These are phyloP conservation scores for Choristoneura fumiferana DNA, from an alignment of 1,140 invertebrate genomes.

Conservation along the genomic window DNA sequence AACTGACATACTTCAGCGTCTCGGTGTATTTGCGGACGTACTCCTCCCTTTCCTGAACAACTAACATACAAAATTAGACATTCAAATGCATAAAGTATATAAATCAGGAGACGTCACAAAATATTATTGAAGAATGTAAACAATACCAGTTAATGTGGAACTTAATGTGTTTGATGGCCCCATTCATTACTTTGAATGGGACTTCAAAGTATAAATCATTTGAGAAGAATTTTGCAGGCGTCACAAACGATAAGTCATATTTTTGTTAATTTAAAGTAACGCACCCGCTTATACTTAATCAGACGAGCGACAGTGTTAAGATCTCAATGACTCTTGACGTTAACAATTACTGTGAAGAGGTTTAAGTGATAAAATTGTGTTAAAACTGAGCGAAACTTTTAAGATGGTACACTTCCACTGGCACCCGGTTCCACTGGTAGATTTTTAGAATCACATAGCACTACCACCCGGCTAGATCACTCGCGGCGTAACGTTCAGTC, in stretches of 20 bases:
- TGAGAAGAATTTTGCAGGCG: constrained; percentile 35
- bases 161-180: not conserved
- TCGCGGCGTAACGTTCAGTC: constrained; percentile 17
- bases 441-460: constrained; percentile 7
- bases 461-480: constrained; percentile 10
- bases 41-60: constrained; percentile 43
- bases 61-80: constrained; percentile 43
- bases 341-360: no score
- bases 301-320: constrained; percentile 30
- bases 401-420: constrained; percentile 29
- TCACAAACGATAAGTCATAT: constrained; percentile 44
- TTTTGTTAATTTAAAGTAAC: constrained; percentile 44
- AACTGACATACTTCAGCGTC: constrained; percentile 58
- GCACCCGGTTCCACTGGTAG: constrained; percentile 21
- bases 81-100: constrained; percentile 22
- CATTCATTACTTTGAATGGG: constrained; percentile 33
- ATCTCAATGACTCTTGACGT: constrained; percentile 25
- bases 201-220: constrained; percentile 38
- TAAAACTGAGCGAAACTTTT: constrained; percentile 6
- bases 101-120: constrained; percentile 27
- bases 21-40: constrained; percentile 56
- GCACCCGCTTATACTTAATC: constrained; percentile 43
- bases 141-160: constrained; percentile 8
- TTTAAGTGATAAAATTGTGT: constrained; percentile 18
- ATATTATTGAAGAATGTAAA: constrained; percentile 4